phyloP scores from a whole-genome alignment of 2,113 vertebrate species.

The Rissa tridactyla region DNA sequence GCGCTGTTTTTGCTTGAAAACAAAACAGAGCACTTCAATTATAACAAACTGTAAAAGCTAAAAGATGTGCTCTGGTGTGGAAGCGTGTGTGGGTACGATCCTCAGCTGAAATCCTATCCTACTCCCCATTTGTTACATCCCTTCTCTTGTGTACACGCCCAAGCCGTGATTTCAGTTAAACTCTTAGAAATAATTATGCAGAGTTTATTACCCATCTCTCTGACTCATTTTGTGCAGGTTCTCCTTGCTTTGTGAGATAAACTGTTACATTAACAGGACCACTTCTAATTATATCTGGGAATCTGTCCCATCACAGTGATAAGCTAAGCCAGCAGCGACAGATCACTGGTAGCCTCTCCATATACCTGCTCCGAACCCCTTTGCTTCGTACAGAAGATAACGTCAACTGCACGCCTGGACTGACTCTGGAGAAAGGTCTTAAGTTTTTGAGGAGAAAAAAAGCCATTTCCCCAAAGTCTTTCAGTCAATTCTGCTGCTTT shows the following conservation, averaged over 20 bases:
- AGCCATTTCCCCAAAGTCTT: neutral
- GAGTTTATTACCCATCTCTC: neutral
- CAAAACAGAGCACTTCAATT: neutral
- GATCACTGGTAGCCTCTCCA: neutral
- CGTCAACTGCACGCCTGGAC: too few species aligned
- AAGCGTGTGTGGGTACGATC: neutral
- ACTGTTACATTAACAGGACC: rapidly evolving
- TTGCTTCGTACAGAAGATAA: neutral
- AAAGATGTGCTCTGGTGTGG: neutral
- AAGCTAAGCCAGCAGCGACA: neutral
- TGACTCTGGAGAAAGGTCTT: neutral
- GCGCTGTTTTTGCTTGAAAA: neutral
- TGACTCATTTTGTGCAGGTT: neutral
- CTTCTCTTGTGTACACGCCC: neutral
- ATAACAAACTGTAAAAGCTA: neutral
- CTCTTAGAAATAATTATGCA: neutral
- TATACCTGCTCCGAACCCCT: neutral
- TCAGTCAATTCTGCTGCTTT: neutral
- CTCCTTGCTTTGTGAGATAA: neutral
- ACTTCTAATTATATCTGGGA: neutral
- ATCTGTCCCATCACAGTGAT: neutral
- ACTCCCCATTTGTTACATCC: neutral
- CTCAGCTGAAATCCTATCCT: neutral
- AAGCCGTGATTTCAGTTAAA: neutral
- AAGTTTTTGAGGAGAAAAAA: neutral